Conservation (phyloP, 1,140 invertebrate species). For the Dinoponera quadriceps region DNA sequence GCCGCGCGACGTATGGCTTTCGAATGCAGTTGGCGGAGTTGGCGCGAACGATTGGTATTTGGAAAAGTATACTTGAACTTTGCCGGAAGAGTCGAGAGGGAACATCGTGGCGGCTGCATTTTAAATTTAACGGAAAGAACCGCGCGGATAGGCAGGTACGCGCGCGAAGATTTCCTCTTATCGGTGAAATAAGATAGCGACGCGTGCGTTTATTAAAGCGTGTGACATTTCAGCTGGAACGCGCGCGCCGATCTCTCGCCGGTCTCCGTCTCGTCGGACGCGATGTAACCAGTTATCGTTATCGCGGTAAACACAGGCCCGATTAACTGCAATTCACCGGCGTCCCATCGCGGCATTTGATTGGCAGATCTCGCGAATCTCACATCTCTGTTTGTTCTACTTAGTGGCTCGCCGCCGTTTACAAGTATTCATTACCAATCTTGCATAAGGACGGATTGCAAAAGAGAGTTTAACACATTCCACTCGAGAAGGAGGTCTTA, state of each 20-base stretch:
- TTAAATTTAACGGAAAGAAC: conserved; percentile 4
- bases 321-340: conserved; percentile 34
- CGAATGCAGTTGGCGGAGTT: conserved; percentile 20
- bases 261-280: neutral
- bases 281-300: conserved; percentile 17
- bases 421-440: neutral
- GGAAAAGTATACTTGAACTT: conserved; percentile 4
- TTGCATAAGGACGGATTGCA: conserved; percentile 29
- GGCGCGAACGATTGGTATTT: conserved; percentile 3
- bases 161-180: conserved; percentile 3
- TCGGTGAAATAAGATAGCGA: neutral
- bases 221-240: neutral
- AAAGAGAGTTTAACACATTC: conserved; percentile 3
- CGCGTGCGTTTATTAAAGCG: neutral
- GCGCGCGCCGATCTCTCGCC: neutral
- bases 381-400: conserved; percentile 2
- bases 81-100: neutral
- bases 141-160: too few relatives aligned
- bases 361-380: neutral
- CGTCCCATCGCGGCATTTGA: neutral
- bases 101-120: neutral
- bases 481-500: conserved; percentile 21
- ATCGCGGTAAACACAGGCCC: conserved; percentile 3
- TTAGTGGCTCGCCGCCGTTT: neutral
- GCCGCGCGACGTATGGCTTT: neutral